A percentile compares a stretch with the other conserved stretches of the same genome.
Conservation (phyloP, 2,113 vertebrate genomes). For the Diadophis punctatus region DNA sequence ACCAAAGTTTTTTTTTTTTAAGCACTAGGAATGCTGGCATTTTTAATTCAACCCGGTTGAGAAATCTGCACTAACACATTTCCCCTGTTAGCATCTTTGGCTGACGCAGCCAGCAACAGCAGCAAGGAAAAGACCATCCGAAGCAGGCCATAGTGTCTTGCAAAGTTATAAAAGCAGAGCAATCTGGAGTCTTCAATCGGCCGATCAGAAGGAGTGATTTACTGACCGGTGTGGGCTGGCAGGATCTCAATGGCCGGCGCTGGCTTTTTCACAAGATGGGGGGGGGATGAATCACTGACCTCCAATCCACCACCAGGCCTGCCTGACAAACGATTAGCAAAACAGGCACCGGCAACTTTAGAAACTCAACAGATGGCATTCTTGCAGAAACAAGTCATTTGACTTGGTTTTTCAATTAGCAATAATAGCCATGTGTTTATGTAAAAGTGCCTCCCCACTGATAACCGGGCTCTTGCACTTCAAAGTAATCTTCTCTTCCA, state of each 20-base stretch:
- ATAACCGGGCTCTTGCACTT: constrained; percentile 58
- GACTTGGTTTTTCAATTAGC: constrained; percentile 50
- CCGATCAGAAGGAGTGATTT: background rate
- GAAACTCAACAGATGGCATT: constrained; percentile 33
- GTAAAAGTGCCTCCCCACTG: constrained; percentile 50
- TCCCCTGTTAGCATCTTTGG: background rate
- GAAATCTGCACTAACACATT: background rate
- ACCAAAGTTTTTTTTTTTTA: background rate
- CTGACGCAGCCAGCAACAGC: background rate
- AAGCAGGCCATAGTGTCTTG: background rate
- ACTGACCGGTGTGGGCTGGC: background rate
- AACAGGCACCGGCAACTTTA: background rate
- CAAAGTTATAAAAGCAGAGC: background rate
- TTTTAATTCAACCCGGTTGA: background rate
- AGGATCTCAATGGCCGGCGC: background rate
- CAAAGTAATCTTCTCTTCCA: constrained; percentile 54
- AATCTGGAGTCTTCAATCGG: background rate
- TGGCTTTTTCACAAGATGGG: background rate
- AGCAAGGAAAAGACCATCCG: background rate
- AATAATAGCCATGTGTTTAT: constrained; percentile 52
- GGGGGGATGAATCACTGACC: background rate
- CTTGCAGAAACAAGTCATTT: constrained; percentile 35
- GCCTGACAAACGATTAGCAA: constrained; percentile 11
- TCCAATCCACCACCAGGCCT: background rate
- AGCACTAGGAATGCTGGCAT: background rate